Evolutionary conservation across 2,888 invertebrate genomes (phyloP).

Genomic region (Candidula unifasciata): DNA sequence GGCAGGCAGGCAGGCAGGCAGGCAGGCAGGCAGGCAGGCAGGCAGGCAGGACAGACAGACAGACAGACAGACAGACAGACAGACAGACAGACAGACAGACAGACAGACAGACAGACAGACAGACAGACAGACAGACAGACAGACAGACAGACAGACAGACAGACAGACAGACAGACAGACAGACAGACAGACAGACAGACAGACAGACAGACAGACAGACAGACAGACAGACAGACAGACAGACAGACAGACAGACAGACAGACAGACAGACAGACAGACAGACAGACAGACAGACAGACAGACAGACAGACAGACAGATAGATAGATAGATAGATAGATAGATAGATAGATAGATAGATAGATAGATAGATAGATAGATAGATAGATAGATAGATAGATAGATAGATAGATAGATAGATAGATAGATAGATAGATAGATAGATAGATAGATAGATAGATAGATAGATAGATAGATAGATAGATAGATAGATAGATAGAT

Average conservation of each 20-base stretch:
- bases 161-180: not conserved
- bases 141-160: not conserved
- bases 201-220: not conserved
- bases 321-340: not conserved
- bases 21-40: not conserved
- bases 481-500: conserved; percentile 4
- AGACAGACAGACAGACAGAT: conserved; percentile 8
- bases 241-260: conserved; percentile 10
- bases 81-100: not conserved
- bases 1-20: not conserved
- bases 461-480: not conserved
- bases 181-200: not conserved
- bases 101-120: not conserved
- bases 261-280: conserved; percentile 23
- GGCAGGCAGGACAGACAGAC: too few species aligned
- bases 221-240: conserved; percentile 6
- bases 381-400: conserved; percentile 8
- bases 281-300: conserved; percentile 17
- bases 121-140: conserved; percentile 34
- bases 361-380: conserved; percentile 8
- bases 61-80: not conserved
- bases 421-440: conserved; percentile 8
- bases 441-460: conserved; percentile 8
- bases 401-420: conserved; percentile 8
- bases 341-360: not conserved